Conservation (phyloP, 2,888 invertebrate genomes). For the Bombyx huttoni region DNA sequence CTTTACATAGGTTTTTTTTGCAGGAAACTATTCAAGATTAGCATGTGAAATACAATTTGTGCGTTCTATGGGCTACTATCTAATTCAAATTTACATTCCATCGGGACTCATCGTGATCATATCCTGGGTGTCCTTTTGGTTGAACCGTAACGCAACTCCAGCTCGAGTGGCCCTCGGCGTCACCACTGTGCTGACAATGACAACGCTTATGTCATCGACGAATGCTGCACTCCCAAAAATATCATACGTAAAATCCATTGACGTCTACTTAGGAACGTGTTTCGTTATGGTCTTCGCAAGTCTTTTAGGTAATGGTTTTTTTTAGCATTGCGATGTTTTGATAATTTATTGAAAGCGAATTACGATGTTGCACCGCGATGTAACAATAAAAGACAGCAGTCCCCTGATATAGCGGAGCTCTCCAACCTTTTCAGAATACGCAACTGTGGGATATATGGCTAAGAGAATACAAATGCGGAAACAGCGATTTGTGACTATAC, state of each 20-base stretch:
- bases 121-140: slow-evolving; percentile 98
- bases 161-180: slow-evolving; percentile 94
- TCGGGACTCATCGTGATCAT: slow-evolving; percentile 97
- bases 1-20: slow-evolving; percentile 15
- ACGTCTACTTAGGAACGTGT: slow-evolving; percentile 96
- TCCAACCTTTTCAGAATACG: slow-evolving; percentile 85
- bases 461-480: slow-evolving; percentile 97
- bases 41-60: slow-evolving; percentile 97
- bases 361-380: background rate
- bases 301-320: slow-evolving; percentile 82
- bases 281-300: slow-evolving; percentile 99
- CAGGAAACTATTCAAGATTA: slow-evolving; percentile 97
- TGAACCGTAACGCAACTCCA: slow-evolving; percentile 95
- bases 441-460: slow-evolving; percentile 97
- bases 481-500: slow-evolving; percentile 90
- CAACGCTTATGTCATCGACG: slow-evolving; percentile 96
- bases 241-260: slow-evolving; percentile 97
- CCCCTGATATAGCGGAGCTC: slow-evolving; percentile 13
- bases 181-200: slow-evolving; percentile 97
- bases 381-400: background rate
- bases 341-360: slow-evolving; percentile 10
- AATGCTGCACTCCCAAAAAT: slow-evolving; percentile 98
- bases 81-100: slow-evolving; percentile 98
- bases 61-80: slow-evolving; percentile 98
- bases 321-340: slow-evolving; percentile 13